phyloP scores from a whole-genome alignment of 2,888 invertebrate genomes.

The Gibbula magus region DNA sequence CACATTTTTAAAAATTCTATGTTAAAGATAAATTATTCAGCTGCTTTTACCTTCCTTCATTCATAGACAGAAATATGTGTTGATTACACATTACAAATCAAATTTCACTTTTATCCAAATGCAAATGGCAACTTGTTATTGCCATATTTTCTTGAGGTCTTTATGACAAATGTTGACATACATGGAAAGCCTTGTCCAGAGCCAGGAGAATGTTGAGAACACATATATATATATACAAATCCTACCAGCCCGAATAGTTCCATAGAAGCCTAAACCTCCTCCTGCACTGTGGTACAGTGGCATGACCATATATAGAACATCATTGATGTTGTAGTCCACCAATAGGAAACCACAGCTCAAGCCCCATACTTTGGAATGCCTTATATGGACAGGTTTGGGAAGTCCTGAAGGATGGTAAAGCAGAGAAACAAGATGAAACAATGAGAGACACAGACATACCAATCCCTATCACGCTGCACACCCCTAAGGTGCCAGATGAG shows the following conservation, averaged over 20 bases:
- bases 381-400: slow-evolving; percentile 32
- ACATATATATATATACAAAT: background rate
- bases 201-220: too few relatives aligned
- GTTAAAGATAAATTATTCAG: too few relatives aligned
- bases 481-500: slow-evolving; percentile 90
- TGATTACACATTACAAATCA: too few relatives aligned
- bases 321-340: slow-evolving; percentile 75
- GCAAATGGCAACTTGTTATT: too few relatives aligned
- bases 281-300: slow-evolving; percentile 97
- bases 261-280: slow-evolving; percentile 87
- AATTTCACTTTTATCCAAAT: too few relatives aligned
- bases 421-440: background rate
- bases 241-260: slow-evolving; percentile 31
- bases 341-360: background rate
- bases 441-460: background rate
- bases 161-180: too few relatives aligned
- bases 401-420: slow-evolving; percentile 51
- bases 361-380: background rate
- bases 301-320: slow-evolving; percentile 91
- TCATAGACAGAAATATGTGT: too few relatives aligned
- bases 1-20: too few relatives aligned
- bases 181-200: too few relatives aligned
- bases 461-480: slow-evolving; percentile 77
- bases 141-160: too few relatives aligned
- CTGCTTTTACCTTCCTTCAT: too few relatives aligned